These are phyloP conservation scores for Apodemus speciosus DNA, from an alignment of 2,113 vertebrate genomes.

Conservation along the genomic window DNA sequence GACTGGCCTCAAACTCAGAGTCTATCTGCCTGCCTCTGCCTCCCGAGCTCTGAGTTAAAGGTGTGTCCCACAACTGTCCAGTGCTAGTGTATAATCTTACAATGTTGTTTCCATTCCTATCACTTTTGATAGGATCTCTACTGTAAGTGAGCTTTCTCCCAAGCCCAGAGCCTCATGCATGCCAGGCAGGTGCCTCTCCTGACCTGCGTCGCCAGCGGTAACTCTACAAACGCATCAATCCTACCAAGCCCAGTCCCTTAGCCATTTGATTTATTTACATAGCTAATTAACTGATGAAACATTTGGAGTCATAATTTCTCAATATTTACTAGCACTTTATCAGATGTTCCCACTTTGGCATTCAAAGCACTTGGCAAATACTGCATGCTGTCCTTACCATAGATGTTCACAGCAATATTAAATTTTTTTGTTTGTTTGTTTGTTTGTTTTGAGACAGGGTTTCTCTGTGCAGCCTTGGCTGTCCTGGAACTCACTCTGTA, in stretches of 20 bases:
- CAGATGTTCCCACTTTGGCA: not conserved
- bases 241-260: no score
- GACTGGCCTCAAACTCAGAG: not conserved
- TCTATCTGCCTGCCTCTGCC: not conserved
- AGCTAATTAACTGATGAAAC: not conserved
- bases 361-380: not conserved
- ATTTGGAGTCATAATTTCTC: not conserved
- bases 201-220: not conserved
- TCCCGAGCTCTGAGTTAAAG: not conserved
- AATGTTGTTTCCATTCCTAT: no score
- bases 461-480: no score
- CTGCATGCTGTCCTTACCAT: not conserved
- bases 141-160: not conserved
- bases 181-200: not conserved
- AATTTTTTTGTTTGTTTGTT: no score
- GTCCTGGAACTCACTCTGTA: no score
- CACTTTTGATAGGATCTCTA: not conserved
- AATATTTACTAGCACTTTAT: not conserved
- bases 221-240: no score
- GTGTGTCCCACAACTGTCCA: not conserved
- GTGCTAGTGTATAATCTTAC: not conserved
- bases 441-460: no score
- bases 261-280: no score
- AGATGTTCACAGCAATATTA: not conserved
- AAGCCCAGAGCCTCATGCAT: not conserved